phyloP scores from a whole-genome alignment of 2,797 vertebrate genomes.

The Aselliscus stoliczkanus region DNA sequence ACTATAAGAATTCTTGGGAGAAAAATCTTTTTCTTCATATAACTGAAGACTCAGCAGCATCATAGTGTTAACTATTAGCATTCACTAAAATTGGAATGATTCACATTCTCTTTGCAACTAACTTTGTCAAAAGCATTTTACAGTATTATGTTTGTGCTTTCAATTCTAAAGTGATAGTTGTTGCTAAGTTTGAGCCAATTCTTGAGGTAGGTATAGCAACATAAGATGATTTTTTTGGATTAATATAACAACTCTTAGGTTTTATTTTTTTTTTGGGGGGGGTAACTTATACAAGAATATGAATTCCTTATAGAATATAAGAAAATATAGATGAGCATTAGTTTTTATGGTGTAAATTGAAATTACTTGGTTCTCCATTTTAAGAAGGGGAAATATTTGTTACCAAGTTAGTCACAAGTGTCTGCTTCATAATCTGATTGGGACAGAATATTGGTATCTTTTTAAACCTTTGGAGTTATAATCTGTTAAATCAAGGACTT shows the following conservation, averaged over 20 bases:
- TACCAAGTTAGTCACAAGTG: not conserved
- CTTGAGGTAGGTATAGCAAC: not conserved
- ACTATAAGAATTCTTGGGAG: not conserved
- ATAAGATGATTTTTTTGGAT: not conserved
- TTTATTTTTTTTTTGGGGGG: not conserved
- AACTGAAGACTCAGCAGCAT: not conserved
- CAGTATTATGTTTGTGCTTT: not conserved
- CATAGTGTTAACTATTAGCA: not conserved
- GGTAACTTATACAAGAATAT: not conserved
- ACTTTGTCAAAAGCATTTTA: slow-evolving; percentile 42
- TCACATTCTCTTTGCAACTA: not conserved
- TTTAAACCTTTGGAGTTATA: slow-evolving; percentile 15
- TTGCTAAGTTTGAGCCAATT: slow-evolving; percentile 17
- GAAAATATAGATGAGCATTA: not conserved
- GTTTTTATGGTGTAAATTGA: slow-evolving; percentile 25
- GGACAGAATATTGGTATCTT: not conserved
- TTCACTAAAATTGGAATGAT: not conserved
- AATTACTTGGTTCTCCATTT: not conserved
- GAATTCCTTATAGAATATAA: slow-evolving; percentile 11
- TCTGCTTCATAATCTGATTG: slow-evolving; percentile 1
- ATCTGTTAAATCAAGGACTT: not conserved
- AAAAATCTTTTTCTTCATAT: not conserved
- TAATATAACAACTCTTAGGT: not conserved
- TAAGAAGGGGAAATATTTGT: not conserved
- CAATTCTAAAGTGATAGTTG: not conserved